Percentiles rank a stretch among this genome's conserved stretches.
phyloP scores from a whole-genome alignment of 1,140 invertebrate species.

The Euschistus heros region DNA sequence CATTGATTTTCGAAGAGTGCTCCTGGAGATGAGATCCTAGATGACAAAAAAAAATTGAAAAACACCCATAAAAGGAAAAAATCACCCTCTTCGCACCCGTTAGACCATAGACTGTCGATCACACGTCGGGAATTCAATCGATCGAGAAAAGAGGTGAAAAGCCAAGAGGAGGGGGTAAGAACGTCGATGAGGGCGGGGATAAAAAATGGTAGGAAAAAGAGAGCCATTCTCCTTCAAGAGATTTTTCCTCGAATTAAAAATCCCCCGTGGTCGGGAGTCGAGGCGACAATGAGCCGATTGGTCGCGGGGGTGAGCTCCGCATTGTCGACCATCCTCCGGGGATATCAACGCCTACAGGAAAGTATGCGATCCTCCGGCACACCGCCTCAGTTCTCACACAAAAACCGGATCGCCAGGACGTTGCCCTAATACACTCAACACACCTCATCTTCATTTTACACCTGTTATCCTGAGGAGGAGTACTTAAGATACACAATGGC shows the following conservation, averaged over 20 bases:
- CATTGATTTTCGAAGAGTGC: too few species aligned
- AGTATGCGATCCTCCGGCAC: constrained; percentile 6
- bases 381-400: constrained; percentile 2
- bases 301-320: background rate
- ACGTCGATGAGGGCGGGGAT: background rate
- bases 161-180: background rate
- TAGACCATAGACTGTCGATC: constrained; percentile 17
- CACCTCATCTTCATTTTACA: too few species aligned
- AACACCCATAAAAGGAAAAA: too few species aligned
- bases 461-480: too few species aligned
- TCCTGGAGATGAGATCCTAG: too few species aligned
- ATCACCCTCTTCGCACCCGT: background rate
- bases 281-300: constrained; percentile 9
- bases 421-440: too few species aligned
- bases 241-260: constrained; percentile 16
- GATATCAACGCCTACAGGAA: background rate
- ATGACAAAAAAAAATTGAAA: too few species aligned
- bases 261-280: background rate
- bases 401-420: constrained; percentile 1
- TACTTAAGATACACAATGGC: too few species aligned
- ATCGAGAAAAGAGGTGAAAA: background rate
- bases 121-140: constrained; percentile 15
- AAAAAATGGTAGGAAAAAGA: constrained; percentile 8
- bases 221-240: constrained; percentile 4
- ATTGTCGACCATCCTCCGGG: background rate